These are phyloP conservation scores for Labeo catla DNA, from an alignment of 2,113 vertebrate genomes.

Conservation along the genomic window DNA sequence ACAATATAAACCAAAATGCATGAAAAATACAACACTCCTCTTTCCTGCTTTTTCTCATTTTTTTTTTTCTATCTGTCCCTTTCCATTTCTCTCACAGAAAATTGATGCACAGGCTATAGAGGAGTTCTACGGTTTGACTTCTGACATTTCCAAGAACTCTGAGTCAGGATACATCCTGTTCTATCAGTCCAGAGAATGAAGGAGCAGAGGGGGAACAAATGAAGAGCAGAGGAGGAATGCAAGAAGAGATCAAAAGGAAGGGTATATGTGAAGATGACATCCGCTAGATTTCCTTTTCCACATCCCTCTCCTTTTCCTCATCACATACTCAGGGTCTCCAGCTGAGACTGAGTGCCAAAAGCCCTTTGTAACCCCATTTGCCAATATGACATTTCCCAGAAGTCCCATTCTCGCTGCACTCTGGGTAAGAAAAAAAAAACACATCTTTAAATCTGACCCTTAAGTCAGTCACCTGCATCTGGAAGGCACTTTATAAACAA, in stretches of 20 bases:
- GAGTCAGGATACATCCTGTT: conserved; percentile 99
- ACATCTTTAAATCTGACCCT: conserved; percentile 50
- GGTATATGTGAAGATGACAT: conserved; percentile 27
- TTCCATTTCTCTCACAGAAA: conserved; percentile 80
- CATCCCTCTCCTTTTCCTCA: conserved; percentile 30
- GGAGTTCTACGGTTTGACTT: conserved; percentile 97
- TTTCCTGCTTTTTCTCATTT: neutral
- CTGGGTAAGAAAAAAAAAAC: neutral
- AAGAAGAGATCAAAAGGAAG: conserved; percentile 42
- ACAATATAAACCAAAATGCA: neutral
- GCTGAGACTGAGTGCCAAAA: conserved; percentile 67
- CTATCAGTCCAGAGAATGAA: conserved; percentile 96
- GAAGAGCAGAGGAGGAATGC: neutral
- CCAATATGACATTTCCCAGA: conserved; percentile 47
- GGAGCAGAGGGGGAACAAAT: conserved; percentile 31
- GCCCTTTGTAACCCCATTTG: conserved; percentile 47
- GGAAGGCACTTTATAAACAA: conserved; percentile 78
- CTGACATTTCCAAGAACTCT: conserved; percentile 98
- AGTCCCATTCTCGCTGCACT: conserved; percentile 36
- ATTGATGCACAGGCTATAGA: conserved; percentile 98
- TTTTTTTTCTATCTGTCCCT: neutral
- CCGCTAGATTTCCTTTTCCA: conserved; percentile 25
- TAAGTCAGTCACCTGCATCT: conserved; percentile 74
- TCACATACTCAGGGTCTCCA: conserved; percentile 44
- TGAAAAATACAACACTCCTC: neutral